Base-by-base conservation (phyloP, 2,113 vertebrate genomes). In the Sakesphorus luctuosus region DNA sequence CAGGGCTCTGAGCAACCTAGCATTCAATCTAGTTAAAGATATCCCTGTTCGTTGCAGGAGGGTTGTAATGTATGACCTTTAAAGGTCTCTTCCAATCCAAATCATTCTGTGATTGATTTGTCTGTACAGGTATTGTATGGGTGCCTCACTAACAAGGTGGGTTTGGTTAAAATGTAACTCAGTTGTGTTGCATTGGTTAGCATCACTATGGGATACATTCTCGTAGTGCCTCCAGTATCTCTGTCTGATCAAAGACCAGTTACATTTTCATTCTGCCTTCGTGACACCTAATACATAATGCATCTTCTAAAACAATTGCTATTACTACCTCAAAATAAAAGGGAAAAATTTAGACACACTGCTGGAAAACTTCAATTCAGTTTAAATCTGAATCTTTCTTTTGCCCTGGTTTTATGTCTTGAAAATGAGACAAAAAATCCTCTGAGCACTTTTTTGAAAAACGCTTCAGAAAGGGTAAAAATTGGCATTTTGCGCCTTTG, bases 151-250 rank as follows among this genome's bases (percentile, higher is more conserved):
- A 28, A 25, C 13, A 23, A 43, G 38, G 6, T 76, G 13, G 2
- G 28, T 93, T 90, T 65, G 5, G 3, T 88, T 56, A 77, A 80
- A 83, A 69, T 40, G 19, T 9, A n/a, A 9, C 38, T 69, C 13
- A 38, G 14, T 31, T 84, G 13, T 11, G 8, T 62, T 74, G 61
- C 31, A 10, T 36, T 38, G 10, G 20, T 53, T 55, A 40, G 10
- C 0, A 0, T 67, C 2, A 2, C 28, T 61, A 6, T 6, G 62
- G 28, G 17, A 35, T 3, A 10, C 5, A 1, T 46, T 83, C 24
- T 61, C 74, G 35, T 59, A 13, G 35, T 53, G 50, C 18, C 13
- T 63, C 6, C 8, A 28, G 24, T 55, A 21, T 21, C 28, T 63
- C 35, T 66, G 26, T 69, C 47, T 74, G 55, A 40, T 66, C 31